Conservation (phyloP, 2,113 vertebrate genomes). For the Emydura subglobosa region DNA sequence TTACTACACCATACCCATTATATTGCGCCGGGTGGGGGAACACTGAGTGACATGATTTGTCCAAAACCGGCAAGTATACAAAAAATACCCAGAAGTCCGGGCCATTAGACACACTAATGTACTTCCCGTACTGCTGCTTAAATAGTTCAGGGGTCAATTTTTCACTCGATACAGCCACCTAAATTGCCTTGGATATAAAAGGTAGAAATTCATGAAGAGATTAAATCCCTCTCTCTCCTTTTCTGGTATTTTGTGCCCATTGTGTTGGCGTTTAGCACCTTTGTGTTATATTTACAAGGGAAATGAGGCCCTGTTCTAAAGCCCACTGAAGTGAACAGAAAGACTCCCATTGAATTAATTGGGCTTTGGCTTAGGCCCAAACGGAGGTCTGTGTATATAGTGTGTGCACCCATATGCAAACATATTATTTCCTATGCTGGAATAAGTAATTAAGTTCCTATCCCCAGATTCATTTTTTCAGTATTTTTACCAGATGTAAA, state of each 20-base stretch:
- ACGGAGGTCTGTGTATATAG: not conserved
- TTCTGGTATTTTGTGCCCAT: not conserved
- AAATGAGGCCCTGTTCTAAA: not conserved
- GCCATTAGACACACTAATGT: not conserved
- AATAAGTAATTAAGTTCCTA: not conserved
- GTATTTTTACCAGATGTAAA: not conserved
- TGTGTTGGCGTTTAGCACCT: not conserved
- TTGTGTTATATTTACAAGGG: not conserved
- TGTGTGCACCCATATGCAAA: not conserved
- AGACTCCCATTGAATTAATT: not conserved
- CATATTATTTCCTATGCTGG: fast-evolving
- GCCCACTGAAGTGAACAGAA: not conserved
- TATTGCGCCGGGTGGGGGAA: not conserved
- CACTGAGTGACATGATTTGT: slow-evolving; percentile 36
- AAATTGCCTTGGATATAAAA: not conserved
- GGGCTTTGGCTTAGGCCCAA: not conserved
- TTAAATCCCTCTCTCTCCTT: not conserved
- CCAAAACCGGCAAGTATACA: not conserved
- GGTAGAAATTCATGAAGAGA: not conserved
- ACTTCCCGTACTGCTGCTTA: not conserved
- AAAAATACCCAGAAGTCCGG: not conserved
- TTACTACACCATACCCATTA: slow-evolving; percentile 20
- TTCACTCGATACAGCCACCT: not conserved
- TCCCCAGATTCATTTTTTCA: not conserved
- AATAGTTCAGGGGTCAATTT: not conserved